These are phyloP conservation scores for Notocelia uddmanniana DNA, from an alignment of 2,888 invertebrate species.

Conservation along the genomic window DNA sequence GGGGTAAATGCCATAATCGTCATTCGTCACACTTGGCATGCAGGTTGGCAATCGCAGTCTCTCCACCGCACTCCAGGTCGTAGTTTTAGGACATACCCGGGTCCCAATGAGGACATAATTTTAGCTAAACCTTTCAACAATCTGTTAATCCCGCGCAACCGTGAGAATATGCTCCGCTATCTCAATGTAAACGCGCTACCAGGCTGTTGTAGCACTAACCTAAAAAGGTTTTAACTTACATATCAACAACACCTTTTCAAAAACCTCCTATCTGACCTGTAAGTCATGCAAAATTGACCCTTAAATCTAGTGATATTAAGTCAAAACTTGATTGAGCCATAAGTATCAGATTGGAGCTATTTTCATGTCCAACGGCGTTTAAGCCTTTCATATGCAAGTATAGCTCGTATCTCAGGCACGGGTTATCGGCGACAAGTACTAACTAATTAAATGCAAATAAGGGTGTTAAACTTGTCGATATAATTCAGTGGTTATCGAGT, in stretches of 20 bases:
- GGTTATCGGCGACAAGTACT: slow-evolving; percentile 42
- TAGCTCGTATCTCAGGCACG: slow-evolving; percentile 15
- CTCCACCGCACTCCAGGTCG: too few species aligned
- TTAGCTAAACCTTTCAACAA: slow-evolving; percentile 11
- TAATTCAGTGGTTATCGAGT: slow-evolving; percentile 75
- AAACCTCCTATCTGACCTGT: not conserved
- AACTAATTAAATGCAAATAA: slow-evolving; percentile 72
- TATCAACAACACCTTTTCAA: not conserved
- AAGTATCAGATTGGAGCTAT: not conserved
- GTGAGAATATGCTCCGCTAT: slow-evolving; percentile 15
- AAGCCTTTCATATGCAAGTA: not conserved
- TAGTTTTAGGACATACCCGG: not conserved
- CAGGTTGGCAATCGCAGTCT: too few species aligned
- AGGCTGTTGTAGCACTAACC: too few species aligned
- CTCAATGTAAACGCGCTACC: slow-evolving; percentile 11
- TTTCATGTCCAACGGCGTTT: not conserved
- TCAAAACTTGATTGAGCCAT: not conserved
- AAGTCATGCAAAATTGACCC: not conserved
- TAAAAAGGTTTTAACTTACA: not conserved
- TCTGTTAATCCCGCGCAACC: slow-evolving; percentile 4
- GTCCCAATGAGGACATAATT: not conserved
- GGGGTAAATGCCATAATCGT: too few species aligned
- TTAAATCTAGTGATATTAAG: not conserved
- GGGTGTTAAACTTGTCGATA: slow-evolving; percentile 71
- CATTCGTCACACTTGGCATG: too few species aligned